Evolutionary conservation across 2,797 vertebrate species (phyloP).

Genomic region (Tamandua tetradactyla): DNA sequence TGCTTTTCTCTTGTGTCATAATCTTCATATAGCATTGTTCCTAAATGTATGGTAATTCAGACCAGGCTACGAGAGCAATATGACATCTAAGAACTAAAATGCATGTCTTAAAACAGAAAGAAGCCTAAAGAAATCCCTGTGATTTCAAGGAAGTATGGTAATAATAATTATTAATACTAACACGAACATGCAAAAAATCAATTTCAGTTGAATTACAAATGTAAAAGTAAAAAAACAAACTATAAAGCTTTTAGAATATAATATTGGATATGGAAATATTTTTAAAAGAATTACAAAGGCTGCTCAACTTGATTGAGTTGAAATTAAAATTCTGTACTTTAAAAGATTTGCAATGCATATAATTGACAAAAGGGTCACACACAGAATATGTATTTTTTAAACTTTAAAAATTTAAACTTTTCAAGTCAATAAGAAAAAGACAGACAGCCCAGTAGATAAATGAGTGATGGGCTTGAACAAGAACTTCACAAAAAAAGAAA

Average conservation of each 20-base stretch:
- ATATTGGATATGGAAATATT: too few species aligned
- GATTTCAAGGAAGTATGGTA: neutral
- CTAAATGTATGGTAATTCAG: neutral
- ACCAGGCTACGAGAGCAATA: neutral
- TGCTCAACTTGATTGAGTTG: too few species aligned
- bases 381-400: neutral
- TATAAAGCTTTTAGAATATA: too few species aligned
- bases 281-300: too few species aligned
- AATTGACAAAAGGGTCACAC: neutral
- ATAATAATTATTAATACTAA: neutral
- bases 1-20: neutral
- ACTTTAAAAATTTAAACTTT: neutral
- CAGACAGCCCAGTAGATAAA: neutral
- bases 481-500: neutral
- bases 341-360: neutral
- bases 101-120: neutral
- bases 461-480: neutral
- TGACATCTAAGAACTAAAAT: neutral
- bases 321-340: too few species aligned
- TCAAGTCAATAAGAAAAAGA: neutral
- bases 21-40: neutral
- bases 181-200: neutral
- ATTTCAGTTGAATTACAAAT: too few species aligned
- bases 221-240: too few species aligned
- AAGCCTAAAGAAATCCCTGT: neutral